Evolutionary conservation across 1,140 invertebrate genomes (phyloP).

Genomic region (Cyclina sinensis): DNA sequence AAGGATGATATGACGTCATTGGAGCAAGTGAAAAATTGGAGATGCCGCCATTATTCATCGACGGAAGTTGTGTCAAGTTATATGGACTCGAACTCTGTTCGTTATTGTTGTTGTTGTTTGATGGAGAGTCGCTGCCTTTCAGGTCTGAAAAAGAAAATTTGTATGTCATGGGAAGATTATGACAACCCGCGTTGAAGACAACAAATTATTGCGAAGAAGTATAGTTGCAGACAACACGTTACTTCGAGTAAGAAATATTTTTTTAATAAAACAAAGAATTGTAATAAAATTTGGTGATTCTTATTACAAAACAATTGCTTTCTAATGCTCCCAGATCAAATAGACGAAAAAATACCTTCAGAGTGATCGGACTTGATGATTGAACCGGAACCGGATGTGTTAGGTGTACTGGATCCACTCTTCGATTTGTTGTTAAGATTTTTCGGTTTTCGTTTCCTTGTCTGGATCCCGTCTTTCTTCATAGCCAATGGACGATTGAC

Average conservation of each 20-base stretch:
- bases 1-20: slow-evolving; percentile 5
- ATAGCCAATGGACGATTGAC: slow-evolving; percentile 94
- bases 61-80: slow-evolving; percentile 47
- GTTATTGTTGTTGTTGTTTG: slow-evolving; percentile 36
- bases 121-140: slow-evolving; percentile 26
- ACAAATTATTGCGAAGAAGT: too few species aligned
- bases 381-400: slow-evolving; percentile 32
- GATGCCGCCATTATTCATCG: slow-evolving; percentile 59
- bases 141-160: slow-evolving; percentile 44
- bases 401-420: slow-evolving; percentile 57
- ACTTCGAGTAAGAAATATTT: too few species aligned
- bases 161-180: too few species aligned
- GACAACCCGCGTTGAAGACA: too few species aligned
- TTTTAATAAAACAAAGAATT: too few species aligned
- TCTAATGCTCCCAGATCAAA: too few species aligned
- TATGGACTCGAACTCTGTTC: slow-evolving; percentile 56
- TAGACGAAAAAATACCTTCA: slow-evolving; percentile 18
- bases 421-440: slow-evolving; percentile 51
- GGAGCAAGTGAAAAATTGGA: slow-evolving; percentile 30
- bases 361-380: slow-evolving; percentile 35
- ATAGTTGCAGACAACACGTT: too few species aligned
- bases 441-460: slow-evolving; percentile 93
- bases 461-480: slow-evolving; percentile 99
- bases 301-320: too few species aligned
- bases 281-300: too few species aligned